Base-by-base conservation (phyloP, 2,797 vertebrate genomes). In the Eidolon dupreanum region DNA sequence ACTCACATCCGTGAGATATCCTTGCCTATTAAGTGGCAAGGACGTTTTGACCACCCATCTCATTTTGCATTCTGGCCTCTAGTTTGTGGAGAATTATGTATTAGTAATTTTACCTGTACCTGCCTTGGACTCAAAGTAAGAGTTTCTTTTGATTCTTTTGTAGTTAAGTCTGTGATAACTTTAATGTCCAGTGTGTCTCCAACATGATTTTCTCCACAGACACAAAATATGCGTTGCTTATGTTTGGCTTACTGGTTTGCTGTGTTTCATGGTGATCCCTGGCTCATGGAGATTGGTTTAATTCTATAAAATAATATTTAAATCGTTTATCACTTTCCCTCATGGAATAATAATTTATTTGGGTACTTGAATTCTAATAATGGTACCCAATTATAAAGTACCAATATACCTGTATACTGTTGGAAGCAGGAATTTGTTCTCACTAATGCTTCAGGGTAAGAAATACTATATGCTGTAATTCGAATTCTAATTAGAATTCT, bases 401-500 rank as follows among this genome's bases (percentile, higher is more conserved):
- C n/a, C 4, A 59, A 9, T 41, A 68, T 20, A 38, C 17, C 12
- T 63, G 1, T 15, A 19, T 10, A 22, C 12, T n/a, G 9, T 70
- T 66, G 43, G 84, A 63, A 57, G 43, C 28, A 84, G 17, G 6
- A 33, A 22, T 93, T 94, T 66, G 41, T 85, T 82, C 26, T 83
- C 10, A 15, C 1, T 85, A 66, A 36, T 46, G 31, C n/a, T 51
- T 83, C 36, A 63, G 53, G 7, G 17, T 75, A 43, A 94, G 73
- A 90, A 83, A 46, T 36, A 55, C 17, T 84, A 55, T 31, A 8
- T 71, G 26, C 75, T 81, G n/a, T 96, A 75, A 57, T 70, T 91
- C 90, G n/a, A 88, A 85, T 90, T 91, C 43, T 51, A 88, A 91
- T 70, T 91, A 92, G n/a, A 88, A 85, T 90, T 91, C 43, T 51